Evolutionary conservation across 1,140 invertebrate genomes (phyloP).

Genomic region (Sycophaga agraensis): DNA sequence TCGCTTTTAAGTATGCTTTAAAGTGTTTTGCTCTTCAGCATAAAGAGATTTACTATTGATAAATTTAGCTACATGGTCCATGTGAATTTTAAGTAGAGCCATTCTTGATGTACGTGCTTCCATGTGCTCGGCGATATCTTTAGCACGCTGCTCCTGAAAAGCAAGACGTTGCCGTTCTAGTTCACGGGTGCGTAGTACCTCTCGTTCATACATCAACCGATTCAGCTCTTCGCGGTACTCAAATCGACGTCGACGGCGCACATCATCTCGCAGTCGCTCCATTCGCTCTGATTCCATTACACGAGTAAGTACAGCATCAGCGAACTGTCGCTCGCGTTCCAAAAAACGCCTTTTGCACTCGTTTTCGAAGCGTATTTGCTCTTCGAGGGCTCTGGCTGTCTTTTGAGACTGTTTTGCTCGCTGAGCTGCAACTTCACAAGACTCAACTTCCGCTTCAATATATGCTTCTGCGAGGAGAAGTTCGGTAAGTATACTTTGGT

Average conservation of each 20-base stretch:
- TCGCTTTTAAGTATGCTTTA: too few species aligned
- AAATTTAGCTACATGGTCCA: slow-evolving; percentile 36
- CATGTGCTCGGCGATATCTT: slow-evolving; percentile 75
- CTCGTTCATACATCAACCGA: slow-evolving; percentile 37
- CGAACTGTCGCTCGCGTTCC: slow-evolving; percentile 37
- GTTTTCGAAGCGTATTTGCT: slow-evolving; percentile 40
- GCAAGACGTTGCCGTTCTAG: slow-evolving; percentile 26
- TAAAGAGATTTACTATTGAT: slow-evolving; percentile 33
- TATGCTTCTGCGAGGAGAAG: slow-evolving; percentile 40
- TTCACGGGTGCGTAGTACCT: slow-evolving; percentile 33
- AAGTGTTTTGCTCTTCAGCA: slow-evolving; percentile 36
- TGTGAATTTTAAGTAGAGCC: slow-evolving; percentile 37
- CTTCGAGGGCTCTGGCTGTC: slow-evolving; percentile 30
- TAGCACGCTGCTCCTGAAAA: slow-evolving; percentile 78
- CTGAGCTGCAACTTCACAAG: slow-evolving; percentile 20
- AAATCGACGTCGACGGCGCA: slow-evolving; percentile 33
- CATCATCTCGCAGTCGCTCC: slow-evolving; percentile 32
- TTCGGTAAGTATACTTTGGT: slow-evolving; percentile 32
- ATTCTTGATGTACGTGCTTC: slow-evolving; percentile 33
- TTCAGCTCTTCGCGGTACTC: slow-evolving; percentile 41
- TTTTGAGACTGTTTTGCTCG: slow-evolving; percentile 31
- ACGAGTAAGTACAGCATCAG: slow-evolving; percentile 36
- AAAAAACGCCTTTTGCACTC: slow-evolving; percentile 33
- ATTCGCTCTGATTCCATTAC: slow-evolving; percentile 41
- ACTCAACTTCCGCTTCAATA: slow-evolving; percentile 27